phyloP scores from a whole-genome alignment of 2,888 invertebrate species.

The Drosophila melanosoma region DNA sequence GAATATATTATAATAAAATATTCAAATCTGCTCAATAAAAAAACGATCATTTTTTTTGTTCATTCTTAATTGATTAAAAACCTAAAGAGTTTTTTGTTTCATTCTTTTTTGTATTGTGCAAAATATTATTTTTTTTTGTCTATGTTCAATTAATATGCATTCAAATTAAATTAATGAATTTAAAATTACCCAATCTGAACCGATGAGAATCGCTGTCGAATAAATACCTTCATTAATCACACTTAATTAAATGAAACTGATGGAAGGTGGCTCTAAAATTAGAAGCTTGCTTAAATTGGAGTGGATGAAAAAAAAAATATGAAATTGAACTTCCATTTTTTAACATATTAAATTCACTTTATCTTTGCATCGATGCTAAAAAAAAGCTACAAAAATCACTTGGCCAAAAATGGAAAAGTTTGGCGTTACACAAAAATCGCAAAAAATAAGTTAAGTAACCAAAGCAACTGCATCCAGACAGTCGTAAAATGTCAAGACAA shows the following conservation, averaged over 20 bases:
- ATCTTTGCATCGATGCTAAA: conserved; percentile 34
- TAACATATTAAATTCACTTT: conserved; percentile 65
- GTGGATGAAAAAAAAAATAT: conserved; percentile 2
- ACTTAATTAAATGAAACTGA: background rate
- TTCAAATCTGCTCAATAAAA: background rate
- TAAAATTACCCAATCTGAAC: conserved; percentile 37
- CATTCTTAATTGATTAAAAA: background rate
- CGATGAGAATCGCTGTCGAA: conserved; percentile 39
- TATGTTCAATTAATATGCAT: conserved; percentile 17
- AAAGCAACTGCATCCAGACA: conserved; percentile 55
- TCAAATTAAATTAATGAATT: conserved; percentile 46
- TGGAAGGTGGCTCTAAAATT: conserved; percentile 5
- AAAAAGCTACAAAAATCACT: conserved; percentile 37
- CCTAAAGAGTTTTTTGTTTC: background rate
- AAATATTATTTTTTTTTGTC: background rate
- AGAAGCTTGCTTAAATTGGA: conserved; percentile 14
- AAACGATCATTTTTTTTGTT: background rate
- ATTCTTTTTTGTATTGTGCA: background rate
- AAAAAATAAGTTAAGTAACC: conserved; percentile 53
- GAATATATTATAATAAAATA: background rate
- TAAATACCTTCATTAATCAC: conserved; percentile 56
- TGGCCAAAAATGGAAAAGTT: conserved; percentile 9
- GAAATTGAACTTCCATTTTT: conserved; percentile 26
- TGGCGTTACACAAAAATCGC: conserved; percentile 21
- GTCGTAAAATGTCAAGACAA: conserved; percentile 72